Base-by-base conservation (phyloP, 2,113 vertebrate species). In the Laticauda laticaudata region DNA sequence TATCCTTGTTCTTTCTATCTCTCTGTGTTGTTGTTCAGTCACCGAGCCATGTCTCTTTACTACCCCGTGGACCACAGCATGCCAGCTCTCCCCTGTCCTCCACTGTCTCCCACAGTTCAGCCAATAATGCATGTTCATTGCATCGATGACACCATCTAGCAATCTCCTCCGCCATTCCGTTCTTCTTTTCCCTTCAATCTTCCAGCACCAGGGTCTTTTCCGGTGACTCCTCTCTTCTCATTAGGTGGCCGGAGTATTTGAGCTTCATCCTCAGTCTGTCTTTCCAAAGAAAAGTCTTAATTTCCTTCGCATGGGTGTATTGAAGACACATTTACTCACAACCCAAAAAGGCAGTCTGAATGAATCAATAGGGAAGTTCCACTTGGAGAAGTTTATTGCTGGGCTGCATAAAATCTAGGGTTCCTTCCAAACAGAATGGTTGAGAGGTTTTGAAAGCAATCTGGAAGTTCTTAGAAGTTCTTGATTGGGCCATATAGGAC, bases 21-120 rank as follows among this genome's bases (percentile, higher is more conserved):
- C n/a, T 59, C 57, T 24, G 21, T 24, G 57, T 59, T 59, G 12
- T n/a, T 69, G 29, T 34, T 69, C 64, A 69, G 29, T 69, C 0
- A 0, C 29, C n/a, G n/a, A n/a, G 12, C n/a, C 0, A 1, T 69
- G 61, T 15, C 12, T 69, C 61, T n/a, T n/a, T 0, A 10, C 29
- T 29, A 15, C 4, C 12, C 29, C 12, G 1, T n/a, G 11, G 26
- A 69, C 61, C 61, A 69, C 29, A 69, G 29, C 12, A n/a, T 1
- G 10, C 26, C 59, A 64, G 59, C 3, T 3, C 24, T 0, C 10
- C 26, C 56, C 59, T 10, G 3, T 64, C 61, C 61, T 64, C 61
- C 9, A 2, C 61, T 12, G 3, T n/a, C 11, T 64, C 61, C 61
- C 3, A 3, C 8, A 69, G 26, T n/a, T 64, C n/a, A 26, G 26